Conservation (phyloP, 1,140 invertebrate genomes). For the Drosophila sturtevanti region DNA sequence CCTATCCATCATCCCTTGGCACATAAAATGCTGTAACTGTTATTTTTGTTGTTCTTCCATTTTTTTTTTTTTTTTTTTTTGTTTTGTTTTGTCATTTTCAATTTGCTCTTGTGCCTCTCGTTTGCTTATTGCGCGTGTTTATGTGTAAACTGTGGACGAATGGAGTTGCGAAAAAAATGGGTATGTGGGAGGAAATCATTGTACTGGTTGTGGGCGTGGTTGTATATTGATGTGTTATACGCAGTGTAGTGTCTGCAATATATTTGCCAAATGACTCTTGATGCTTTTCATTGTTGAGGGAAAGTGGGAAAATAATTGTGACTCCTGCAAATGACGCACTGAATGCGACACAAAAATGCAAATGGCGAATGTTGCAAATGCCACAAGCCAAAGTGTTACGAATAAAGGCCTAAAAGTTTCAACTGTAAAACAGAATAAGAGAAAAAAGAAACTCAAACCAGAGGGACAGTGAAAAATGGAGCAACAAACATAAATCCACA, state of each 20-base stretch:
- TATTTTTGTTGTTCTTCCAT: constrained; percentile 5
- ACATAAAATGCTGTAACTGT: neutral
- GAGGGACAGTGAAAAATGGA: constrained; percentile 16
- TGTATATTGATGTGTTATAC: constrained; percentile 55
- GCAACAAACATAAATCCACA: constrained; percentile 36
- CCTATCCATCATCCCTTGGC: neutral
- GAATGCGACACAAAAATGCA: constrained; percentile 70
- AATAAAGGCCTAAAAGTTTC: constrained; percentile 29
- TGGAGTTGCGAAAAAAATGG: neutral
- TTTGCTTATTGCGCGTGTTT: constrained; percentile 42
- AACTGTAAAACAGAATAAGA: constrained; percentile 15
- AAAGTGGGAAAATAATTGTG: constrained; percentile 74
- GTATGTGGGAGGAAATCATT: constrained; percentile 12
- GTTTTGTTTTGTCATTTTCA: constrained; percentile 74
- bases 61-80: constrained; percentile 40
- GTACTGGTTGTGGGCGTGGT: constrained; percentile 17
- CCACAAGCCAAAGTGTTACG: constrained; percentile 24
- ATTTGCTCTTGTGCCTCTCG: constrained; percentile 46
- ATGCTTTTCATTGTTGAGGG: constrained; percentile 28
- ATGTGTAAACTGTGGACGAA: constrained; percentile 21
- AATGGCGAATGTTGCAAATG: constrained; percentile 59
- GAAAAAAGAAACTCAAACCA: constrained; percentile 30
- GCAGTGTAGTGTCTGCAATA: constrained; percentile 54
- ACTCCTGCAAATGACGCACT: constrained; percentile 48
- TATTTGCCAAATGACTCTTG: constrained; percentile 57